These are phyloP conservation scores for Callyntrura guangdongensis DNA, from an alignment of 2,888 invertebrate species.

Conservation along the genomic window DNA sequence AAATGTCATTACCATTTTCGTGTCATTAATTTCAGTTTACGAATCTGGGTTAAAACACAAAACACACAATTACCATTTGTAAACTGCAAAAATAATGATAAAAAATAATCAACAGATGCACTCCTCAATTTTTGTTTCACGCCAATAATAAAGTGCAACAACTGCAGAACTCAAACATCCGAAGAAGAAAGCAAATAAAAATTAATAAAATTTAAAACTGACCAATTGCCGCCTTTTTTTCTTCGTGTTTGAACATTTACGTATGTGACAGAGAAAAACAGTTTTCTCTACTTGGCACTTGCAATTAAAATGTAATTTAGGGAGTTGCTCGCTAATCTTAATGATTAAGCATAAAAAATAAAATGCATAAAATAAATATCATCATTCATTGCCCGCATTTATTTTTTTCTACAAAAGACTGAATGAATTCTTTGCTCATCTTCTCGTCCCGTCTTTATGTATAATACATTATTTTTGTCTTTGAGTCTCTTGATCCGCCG, in stretches of 20 bases:
- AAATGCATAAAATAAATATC: constrained; percentile 18
- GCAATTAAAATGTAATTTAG: constrained; percentile 64
- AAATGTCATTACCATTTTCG: constrained; percentile 48
- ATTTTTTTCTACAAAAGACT: no score
- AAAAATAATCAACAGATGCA: neutral
- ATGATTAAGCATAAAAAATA: constrained; percentile 53
- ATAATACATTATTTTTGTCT: constrained; percentile 23
- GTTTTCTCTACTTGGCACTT: neutral
- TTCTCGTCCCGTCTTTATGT: neutral
- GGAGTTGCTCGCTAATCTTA: constrained; percentile 49
- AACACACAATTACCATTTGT: constrained; percentile 25
- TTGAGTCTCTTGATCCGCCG: neutral
- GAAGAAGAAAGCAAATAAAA: neutral
- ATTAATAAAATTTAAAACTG: neutral
- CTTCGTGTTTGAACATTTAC: no score
- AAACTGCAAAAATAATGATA: neutral
- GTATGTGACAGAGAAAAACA: neutral
- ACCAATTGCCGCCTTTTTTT: neutral
- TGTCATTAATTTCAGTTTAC: constrained; percentile 43
- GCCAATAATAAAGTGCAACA: neutral
- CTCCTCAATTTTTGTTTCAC: constrained; percentile 10
- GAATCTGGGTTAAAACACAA: constrained; percentile 34
- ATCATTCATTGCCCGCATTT: constrained; percentile 12
- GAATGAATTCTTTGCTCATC: neutral
- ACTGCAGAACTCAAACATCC: neutral